A percentile compares a stretch with the other conserved stretches of the same genome.
These are phyloP conservation scores for Ooceraea biroi DNA, from an alignment of 1,140 invertebrate genomes.

Conservation along the genomic window DNA sequence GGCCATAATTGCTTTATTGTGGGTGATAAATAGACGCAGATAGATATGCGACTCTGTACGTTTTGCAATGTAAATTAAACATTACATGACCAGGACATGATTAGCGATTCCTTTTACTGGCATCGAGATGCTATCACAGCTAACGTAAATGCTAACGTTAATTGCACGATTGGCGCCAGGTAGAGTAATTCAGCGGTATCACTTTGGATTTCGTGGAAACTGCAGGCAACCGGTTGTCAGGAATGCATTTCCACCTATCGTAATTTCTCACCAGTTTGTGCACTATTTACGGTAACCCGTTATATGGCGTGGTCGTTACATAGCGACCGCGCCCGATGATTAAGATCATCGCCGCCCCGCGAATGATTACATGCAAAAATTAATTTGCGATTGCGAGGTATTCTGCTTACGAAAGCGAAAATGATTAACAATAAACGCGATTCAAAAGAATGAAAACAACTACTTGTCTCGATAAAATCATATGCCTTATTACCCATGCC, in stretches of 20 bases:
- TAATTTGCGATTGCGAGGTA: slow-evolving; percentile 1
- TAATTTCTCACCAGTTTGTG: slow-evolving; percentile 39
- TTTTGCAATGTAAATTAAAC: slow-evolving; percentile 49
- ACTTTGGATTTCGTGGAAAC: slow-evolving; percentile 50
- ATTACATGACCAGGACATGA: slow-evolving; percentile 31
- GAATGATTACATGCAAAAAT: slow-evolving; percentile 39
- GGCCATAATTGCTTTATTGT: slow-evolving; percentile 22
- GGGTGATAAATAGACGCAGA: slow-evolving; percentile 1
- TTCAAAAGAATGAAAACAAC: neutral
- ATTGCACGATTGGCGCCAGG: slow-evolving; percentile 43
- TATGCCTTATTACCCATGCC: neutral
- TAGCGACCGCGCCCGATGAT: slow-evolving; percentile 11
- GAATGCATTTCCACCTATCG: slow-evolving; percentile 51
- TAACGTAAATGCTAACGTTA: slow-evolving; percentile 39
- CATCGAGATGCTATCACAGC: slow-evolving; percentile 27
- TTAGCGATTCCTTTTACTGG: slow-evolving; percentile 11
- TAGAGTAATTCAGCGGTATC: slow-evolving; percentile 46
- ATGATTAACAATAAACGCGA: neutral
- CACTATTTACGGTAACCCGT: slow-evolving; percentile 41
- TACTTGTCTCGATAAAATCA: neutral
- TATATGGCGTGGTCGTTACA: slow-evolving; percentile 34
- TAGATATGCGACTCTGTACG: slow-evolving; percentile 11
- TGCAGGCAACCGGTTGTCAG: slow-evolving; percentile 33
- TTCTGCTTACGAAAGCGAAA: neutral
- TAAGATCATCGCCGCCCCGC: slow-evolving; percentile 34